A percentile compares a stretch with the other conserved stretches of the same genome.
These are phyloP conservation scores for Ctenosaura bakeri DNA, from an alignment of 2,797 vertebrate species.

Conservation along the genomic window DNA sequence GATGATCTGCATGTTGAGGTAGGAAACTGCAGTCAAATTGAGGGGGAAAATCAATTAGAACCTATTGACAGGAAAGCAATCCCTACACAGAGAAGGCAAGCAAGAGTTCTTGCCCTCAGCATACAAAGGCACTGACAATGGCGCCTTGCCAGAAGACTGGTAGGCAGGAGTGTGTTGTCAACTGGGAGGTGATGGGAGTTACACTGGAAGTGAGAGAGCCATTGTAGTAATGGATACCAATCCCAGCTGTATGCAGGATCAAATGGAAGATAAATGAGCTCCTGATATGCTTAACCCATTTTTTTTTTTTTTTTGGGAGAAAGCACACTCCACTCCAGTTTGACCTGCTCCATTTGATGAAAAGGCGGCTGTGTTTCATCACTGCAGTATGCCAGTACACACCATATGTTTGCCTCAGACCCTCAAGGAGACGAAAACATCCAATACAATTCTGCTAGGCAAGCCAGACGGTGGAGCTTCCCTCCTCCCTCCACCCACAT, in stretches of 20 bases:
- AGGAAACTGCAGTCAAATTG: background rate
- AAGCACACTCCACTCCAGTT: constrained; percentile 61
- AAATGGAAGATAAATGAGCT: constrained; percentile 81
- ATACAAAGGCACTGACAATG: background rate
- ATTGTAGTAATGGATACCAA: constrained; percentile 72
- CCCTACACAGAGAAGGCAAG: background rate
- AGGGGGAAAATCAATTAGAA: constrained; percentile 40
- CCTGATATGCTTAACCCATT: constrained; percentile 79
- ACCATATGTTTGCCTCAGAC: constrained; percentile 60
- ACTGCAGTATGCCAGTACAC: constrained; percentile 42
- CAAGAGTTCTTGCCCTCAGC: constrained; percentile 20
- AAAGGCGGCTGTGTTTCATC: constrained; percentile 64
- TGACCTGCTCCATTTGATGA: constrained; percentile 63
- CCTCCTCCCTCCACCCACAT: background rate
- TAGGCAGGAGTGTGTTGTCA: constrained; percentile 9
- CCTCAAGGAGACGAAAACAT: constrained; percentile 61
- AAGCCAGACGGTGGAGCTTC: constrained; percentile 39
- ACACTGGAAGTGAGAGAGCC: constrained; percentile 33
- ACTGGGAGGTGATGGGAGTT: constrained; percentile 39
- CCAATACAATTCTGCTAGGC: constrained; percentile 43
- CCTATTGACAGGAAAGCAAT: background rate
- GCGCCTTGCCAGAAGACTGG: background rate
- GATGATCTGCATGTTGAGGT: background rate
- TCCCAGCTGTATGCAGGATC: constrained; percentile 78
- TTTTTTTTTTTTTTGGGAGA: constrained; percentile 69